phyloP scores from a whole-genome alignment of 2,797 vertebrate species.

The Anguilla marmorata region DNA sequence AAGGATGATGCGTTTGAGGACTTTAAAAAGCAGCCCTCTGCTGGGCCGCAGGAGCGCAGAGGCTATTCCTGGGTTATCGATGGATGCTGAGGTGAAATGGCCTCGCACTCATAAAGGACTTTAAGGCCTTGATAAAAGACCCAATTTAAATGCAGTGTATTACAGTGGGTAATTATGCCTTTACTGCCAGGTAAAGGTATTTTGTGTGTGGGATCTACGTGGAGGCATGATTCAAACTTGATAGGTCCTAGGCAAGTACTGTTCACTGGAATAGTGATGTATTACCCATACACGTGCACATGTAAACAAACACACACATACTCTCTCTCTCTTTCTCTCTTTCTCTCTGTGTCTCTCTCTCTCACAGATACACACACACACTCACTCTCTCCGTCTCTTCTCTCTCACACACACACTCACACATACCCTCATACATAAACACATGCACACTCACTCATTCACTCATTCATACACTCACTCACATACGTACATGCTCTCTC shows the following conservation, averaged over 20 bases:
- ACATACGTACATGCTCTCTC: too few relatives aligned
- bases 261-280: neutral
- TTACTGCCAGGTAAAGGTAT: slow-evolving; percentile 8
- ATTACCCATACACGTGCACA: neutral
- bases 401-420: too few relatives aligned
- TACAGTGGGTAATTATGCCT: neutral
- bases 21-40: neutral
- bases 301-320: neutral
- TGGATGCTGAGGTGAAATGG: neutral
- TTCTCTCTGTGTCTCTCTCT: too few relatives aligned
- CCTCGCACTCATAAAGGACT: neutral
- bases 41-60: neutral
- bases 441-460: too few relatives aligned
- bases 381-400: too few relatives aligned
- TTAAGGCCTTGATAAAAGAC: neutral
- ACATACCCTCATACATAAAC: too few relatives aligned
- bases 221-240: neutral
- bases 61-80: neutral
- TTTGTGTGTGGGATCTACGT: neutral
- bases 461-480: too few relatives aligned
- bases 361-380: neutral
- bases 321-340: neutral
- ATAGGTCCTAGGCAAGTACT: neutral
- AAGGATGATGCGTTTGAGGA: neutral
- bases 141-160: neutral